Evolutionary conservation across 2,113 vertebrate genomes (phyloP), one percentile per base, ranked within the genome.

Genomic region (Ictalurus furcatus): DNA sequence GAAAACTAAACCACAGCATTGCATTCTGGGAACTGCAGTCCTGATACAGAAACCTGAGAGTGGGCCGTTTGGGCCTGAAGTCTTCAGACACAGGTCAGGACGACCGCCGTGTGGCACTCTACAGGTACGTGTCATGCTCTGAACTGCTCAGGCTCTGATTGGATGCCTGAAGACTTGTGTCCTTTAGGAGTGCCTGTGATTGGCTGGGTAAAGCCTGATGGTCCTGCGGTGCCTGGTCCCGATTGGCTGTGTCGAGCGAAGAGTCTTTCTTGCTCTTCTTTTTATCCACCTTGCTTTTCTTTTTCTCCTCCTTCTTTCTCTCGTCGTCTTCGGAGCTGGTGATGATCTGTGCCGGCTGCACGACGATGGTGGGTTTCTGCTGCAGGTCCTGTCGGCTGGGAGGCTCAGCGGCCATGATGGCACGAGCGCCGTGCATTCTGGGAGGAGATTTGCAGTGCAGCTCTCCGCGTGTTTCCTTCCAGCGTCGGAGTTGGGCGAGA

Each of bases 351-450:
- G 89, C 96, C 91, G 92, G 92, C 25, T 94, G 85, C 37, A 97
- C 94, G 2, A 97, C 94, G 94, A 99, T 99, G 89, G 97, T 97
- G 0, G 98, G 97, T 4, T 94, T 95, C 19, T 98, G 95, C 16
- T 93, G 95, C 88, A 99, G 95, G n/a, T 96, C 95, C 88, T 96
- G 96, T 6, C 93, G 93, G 44, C 94, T 94, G 0, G 95, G 95
- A 0, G 98, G 97, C 90, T 99, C 98, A 0, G 97, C 96, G 4
- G 96, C 93, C 52, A 97, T 97, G 94, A 99, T 98, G 89, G 98
- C 98, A 91, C 97, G 97, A 88, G 98, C 98, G 0, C 98, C 98
- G 0, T 99, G 98, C 95, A 99, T 96, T 92, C 98, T 96, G 2
- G 97, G 96, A 25, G 96, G 96, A 30, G 97, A 97, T 90, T 95